These are phyloP conservation scores for Nannobrachium achirus DNA, from an alignment of 2,113 vertebrate species.

Conservation along the genomic window DNA sequence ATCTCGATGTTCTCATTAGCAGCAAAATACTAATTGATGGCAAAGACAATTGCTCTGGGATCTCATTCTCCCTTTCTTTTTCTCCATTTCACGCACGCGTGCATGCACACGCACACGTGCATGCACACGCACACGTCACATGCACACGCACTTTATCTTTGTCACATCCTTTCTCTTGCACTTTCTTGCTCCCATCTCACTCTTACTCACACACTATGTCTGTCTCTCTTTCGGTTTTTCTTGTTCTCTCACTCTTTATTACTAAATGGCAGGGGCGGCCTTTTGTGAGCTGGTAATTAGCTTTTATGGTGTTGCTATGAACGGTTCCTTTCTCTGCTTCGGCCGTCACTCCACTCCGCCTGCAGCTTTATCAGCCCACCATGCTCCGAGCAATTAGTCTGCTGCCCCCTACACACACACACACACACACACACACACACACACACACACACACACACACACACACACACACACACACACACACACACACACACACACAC, in stretches of 20 bases:
- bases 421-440: slow-evolving; percentile 28
- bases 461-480: no score
- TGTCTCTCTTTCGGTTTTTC: slow-evolving; percentile 11
- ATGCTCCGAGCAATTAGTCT: slow-evolving; percentile 84
- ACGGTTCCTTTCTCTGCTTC: slow-evolving; percentile 79
- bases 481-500: no score
- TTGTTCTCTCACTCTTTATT: slow-evolving; percentile 71
- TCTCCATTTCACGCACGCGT: not conserved
- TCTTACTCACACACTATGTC: slow-evolving; percentile 25
- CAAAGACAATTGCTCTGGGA: slow-evolving; percentile 85
- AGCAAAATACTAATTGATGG: slow-evolving; percentile 90
- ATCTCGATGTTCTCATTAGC: slow-evolving; percentile 87
- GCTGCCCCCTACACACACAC: slow-evolving; percentile 15
- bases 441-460: not conserved
- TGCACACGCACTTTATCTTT: no score
- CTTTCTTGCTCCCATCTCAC: not conserved
- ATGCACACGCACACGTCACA: no score
- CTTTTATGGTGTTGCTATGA: slow-evolving; percentile 90
- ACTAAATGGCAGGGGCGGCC: slow-evolving; percentile 85
- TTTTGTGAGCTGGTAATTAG: slow-evolving; percentile 93
- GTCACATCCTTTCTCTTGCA: not conserved
- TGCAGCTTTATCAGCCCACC: slow-evolving; percentile 82
- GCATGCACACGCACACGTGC: no score
- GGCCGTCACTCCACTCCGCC: slow-evolving; percentile 65
- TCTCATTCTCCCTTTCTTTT: slow-evolving; percentile 20